These are phyloP conservation scores for Cyanoliseus patagonus DNA, from an alignment of 2,113 vertebrate species.

Conservation along the genomic window DNA sequence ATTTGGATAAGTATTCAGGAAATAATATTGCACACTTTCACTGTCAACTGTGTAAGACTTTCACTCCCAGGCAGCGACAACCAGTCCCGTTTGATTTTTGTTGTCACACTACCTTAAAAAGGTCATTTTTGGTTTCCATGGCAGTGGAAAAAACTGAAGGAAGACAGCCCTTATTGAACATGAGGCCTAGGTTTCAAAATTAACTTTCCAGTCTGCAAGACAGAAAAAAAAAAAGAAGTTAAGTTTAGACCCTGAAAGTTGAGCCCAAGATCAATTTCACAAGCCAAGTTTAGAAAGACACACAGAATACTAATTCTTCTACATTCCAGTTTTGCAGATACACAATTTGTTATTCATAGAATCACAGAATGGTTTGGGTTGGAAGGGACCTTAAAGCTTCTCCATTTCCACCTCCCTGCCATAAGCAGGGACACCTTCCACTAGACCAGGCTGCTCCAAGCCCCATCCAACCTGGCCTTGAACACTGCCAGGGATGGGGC, in stretches of 20 bases:
- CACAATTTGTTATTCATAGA: neutral
- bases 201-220: constrained; percentile 92
- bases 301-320: neutral
- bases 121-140: constrained; percentile 65
- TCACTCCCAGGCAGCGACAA: constrained; percentile 50
- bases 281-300: neutral
- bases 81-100: constrained; percentile 56
- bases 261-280: neutral
- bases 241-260: neutral
- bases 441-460: neutral
- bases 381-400: neutral
- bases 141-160: constrained; percentile 50
- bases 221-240: neutral
- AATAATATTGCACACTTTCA: constrained; percentile 73
- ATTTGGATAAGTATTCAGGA: constrained; percentile 49
- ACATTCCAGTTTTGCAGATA: neutral
- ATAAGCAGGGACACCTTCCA: neutral
- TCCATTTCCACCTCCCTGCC: neutral
- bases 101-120: constrained; percentile 59
- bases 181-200: constrained; percentile 97
- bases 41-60: constrained; percentile 53
- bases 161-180: constrained; percentile 83
- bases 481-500: neutral
- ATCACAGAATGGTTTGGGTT: neutral
- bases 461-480: neutral